Base-by-base conservation (phyloP, 1,140 invertebrate species). In the Bombus vancouverensis region DNA sequence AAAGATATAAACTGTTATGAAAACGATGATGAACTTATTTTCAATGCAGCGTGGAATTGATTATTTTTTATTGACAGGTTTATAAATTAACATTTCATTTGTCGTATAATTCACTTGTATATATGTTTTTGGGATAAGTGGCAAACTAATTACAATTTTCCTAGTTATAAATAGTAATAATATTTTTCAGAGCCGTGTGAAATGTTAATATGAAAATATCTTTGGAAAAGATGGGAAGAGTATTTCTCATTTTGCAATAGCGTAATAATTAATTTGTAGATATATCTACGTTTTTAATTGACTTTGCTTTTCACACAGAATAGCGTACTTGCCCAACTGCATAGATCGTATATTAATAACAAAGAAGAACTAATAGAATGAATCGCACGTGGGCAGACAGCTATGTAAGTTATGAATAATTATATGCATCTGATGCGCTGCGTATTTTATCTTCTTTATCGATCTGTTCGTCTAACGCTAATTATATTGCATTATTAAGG, bases 321-420 rank as follows among this genome's bases (percentile, higher is more conserved):
- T 12, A 57, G 39, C 37, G 39, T 34, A 44, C 37, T 80, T 83
- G 74, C 70, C 68, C 89, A 73, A 79, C 22, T 28, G 34, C 44
- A 39, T 39, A 47, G 72, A 59, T 86, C 78, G 32, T 8, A 18
- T 34, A 53, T 53, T 53, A 89, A 34, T 89, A 44, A 89, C 75
- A 47, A 39, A 73, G 85, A 86, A 89, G 80, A 76, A 83, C 59
- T 22, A 57, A 47, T 53, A 66, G 79, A 74, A 77, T 76, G 68
- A 74, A 53, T 66, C 75, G 70, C 70, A 78, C 71, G 85, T 89
- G 83, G 85, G 88, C 59, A 85, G 88, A 75, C 72, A 34, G 75
- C 70, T 70, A 89, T 47, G 88, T 28, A 66, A 59, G 28, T 87
- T 87, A 89, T 90, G 77, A 89, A 89, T 90, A 84, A 84, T 87